Base-by-base conservation (phyloP, 2,113 vertebrate genomes). In the Cyanistes caeruleus region DNA sequence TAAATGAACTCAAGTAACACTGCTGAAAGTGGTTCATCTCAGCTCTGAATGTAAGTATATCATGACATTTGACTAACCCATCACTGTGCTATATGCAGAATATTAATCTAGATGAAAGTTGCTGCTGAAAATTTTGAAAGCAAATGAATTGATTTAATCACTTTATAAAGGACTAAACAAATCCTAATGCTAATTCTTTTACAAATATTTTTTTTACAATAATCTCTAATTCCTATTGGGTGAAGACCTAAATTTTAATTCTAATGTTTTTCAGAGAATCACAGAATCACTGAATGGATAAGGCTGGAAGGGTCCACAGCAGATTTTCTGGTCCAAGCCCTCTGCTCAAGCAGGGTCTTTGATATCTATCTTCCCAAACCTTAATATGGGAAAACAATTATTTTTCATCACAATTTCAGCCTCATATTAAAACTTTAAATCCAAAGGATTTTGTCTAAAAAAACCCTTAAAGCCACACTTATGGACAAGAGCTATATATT, bases 381-480 rank as follows among this genome's bases (percentile, higher is more conserved):
- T 49, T 41, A 88, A 33, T 3, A 35, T 55, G 4, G 3, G 23
- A 8, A 75, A 11, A 28, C 1, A 65, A 8, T 8, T 62, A 4
- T 31, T 21, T 84, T 30, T 7, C 0, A 1, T 28, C 31, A 72
- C 53, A 77, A 76, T 83, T 83, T 91, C 39, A 68, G 3, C 3
- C 10, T 55, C 17, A 7, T 2, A 46, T n/a, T 20, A 75, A 90
- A 76, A 83, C 28, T 31, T 85, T 10, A 51, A 41, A 35, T 64
- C 31, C 62, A 16, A 8, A 53, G 10, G 5, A 75, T 60, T 72
- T 78, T 72, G 23, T 46, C 39, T n/a, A 44, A 48, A 72, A 35
- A 23, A 15, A 0, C 2, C 2, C 8, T 53, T 31, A 37, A 76
- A 46, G 12, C 3, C 22, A 37, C 33, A 63, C 10, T 55, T 22